Evolutionary conservation across 2,797 vertebrate species (phyloP).

Genomic region (Allobates femoralis): DNA sequence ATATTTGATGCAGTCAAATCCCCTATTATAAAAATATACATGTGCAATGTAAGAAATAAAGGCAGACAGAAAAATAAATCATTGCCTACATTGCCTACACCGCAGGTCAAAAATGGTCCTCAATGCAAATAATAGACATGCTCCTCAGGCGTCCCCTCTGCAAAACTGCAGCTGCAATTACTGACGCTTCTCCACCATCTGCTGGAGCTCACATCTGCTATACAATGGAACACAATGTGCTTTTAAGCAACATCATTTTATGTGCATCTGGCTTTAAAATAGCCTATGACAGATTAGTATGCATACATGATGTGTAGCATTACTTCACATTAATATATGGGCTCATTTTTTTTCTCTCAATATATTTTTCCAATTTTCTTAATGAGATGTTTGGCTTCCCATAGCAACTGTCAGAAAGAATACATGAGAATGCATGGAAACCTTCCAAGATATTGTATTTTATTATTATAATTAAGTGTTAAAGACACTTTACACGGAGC

Average conservation of each 20-base stretch:
- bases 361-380: constrained; percentile 14
- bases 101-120: background rate
- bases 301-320: background rate
- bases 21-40: background rate
- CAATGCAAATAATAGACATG: background rate
- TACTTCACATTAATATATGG: constrained; percentile 5
- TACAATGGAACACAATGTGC: constrained; percentile 21
- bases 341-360: background rate
- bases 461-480: constrained; percentile 49
- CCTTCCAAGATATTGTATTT: constrained; percentile 38
- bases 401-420: constrained; percentile 28
- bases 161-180: constrained; percentile 24
- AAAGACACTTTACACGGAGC: constrained; percentile 12
- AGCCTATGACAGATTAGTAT: constrained; percentile 21
- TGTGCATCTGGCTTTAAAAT: constrained; percentile 19
- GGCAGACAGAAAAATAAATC: background rate
- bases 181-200: constrained; percentile 20
- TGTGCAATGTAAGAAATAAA: background rate
- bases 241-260: constrained; percentile 11
- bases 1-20: background rate
- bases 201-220: constrained; percentile 16
- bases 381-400: constrained; percentile 39
- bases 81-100: background rate
- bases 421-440: constrained; percentile 15
- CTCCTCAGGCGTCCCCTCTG: background rate